Conservation (phyloP, 2,888 invertebrate species). For the Drosophila villosipedis region DNA sequence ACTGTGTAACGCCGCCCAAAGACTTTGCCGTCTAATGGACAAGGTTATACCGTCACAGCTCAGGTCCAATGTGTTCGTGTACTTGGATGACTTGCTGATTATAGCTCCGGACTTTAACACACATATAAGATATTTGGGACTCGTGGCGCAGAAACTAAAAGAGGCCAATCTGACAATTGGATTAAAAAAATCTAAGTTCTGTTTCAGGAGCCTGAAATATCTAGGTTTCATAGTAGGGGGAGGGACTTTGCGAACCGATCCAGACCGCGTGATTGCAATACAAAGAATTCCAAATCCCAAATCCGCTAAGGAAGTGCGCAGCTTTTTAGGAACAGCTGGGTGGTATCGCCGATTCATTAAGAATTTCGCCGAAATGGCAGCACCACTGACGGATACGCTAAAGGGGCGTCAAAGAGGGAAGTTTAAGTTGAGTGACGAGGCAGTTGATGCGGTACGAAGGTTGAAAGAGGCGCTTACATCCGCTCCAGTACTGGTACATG, state of each 20-base stretch:
- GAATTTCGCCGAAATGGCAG: neutral
- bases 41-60: constrained; percentile 6
- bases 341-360: neutral
- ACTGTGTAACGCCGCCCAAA: constrained; percentile 6
- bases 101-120: no score
- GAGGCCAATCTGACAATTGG: neutral
- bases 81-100: no score
- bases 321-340: neutral
- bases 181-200: constrained; percentile 8
- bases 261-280: neutral
- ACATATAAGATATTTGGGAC: no score
- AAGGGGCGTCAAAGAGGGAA: neutral
- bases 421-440: neutral
- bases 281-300: neutral
- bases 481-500: constrained; percentile 1
- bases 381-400: neutral
- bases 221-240: neutral
- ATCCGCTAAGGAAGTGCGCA: constrained; percentile 1
- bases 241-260: neutral
- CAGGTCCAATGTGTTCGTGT: no score
- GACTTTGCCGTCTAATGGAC: constrained; percentile 5
- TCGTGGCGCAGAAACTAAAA: no score
- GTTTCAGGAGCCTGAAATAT: constrained; percentile 5
- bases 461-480: constrained; percentile 13
- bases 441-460: neutral